Percentiles rank a stretch among this genome's conserved stretches.
Conservation (phyloP, 2,797 vertebrate species). For the Sitta carolinensis region DNA sequence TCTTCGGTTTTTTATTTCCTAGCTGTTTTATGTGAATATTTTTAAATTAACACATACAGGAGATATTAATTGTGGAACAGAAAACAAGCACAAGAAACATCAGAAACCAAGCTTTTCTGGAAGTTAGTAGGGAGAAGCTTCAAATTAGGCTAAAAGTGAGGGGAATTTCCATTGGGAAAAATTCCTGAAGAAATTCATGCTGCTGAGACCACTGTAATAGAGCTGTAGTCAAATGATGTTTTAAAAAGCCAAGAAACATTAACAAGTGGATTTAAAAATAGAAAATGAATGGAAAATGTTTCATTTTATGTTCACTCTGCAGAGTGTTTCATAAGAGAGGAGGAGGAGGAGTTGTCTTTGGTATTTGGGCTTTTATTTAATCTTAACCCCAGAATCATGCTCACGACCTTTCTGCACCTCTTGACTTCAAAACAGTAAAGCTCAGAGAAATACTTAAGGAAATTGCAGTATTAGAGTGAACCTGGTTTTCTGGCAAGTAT, state of each 20-base stretch:
- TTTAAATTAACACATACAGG: not conserved
- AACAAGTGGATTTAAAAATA: constrained; percentile 49
- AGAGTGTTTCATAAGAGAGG: constrained; percentile 35
- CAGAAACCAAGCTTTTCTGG: not conserved
- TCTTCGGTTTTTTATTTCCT: not conserved
- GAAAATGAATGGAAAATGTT: constrained; percentile 38
- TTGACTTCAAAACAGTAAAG: not conserved
- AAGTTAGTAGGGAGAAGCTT: not conserved
- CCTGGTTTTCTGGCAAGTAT: not conserved
- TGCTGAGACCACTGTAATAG: constrained; percentile 19
- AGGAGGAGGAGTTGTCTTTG: constrained; percentile 4
- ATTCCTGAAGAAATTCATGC: constrained; percentile 13
- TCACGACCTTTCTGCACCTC: fast-evolving
- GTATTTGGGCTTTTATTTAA: constrained; percentile 13
- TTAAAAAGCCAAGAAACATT: constrained; percentile 41
- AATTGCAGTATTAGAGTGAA: not conserved
- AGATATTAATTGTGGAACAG: not conserved
- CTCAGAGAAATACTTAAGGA: not conserved
- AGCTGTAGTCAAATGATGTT: constrained; percentile 21
- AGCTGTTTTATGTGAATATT: not conserved
- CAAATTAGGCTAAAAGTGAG: constrained; percentile 27
- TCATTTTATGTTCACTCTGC: constrained; percentile 6
- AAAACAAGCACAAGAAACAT: not conserved
- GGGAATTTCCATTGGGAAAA: not conserved
- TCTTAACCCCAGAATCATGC: not conserved